Evolutionary conservation across 2,888 invertebrate genomes (phyloP).

Genomic region (Hanleya hanleyi): DNA sequence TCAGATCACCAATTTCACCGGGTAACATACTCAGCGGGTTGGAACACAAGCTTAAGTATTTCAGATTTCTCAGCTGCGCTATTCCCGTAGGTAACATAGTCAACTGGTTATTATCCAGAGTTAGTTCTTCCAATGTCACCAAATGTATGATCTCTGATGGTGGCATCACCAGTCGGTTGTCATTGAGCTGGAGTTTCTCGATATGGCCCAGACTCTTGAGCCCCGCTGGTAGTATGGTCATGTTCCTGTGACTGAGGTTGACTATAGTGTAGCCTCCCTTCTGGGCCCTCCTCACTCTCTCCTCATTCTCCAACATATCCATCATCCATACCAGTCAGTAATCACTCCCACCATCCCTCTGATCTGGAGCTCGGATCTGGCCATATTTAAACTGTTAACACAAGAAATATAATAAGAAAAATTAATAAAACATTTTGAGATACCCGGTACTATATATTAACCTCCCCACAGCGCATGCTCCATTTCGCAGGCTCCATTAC

Average conservation of each 20-base stretch:
- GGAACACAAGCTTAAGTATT: constrained; percentile 47
- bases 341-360: no score
- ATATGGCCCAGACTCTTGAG: constrained; percentile 50
- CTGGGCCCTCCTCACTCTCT: constrained; percentile 49
- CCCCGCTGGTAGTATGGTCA: constrained; percentile 61
- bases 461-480: no score
- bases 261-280: constrained; percentile 37
- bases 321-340: no score
- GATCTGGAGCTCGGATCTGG: no score
- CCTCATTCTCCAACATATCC: constrained; percentile 56
- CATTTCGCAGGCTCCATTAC: no score
- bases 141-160: constrained; percentile 62
- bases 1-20: constrained; percentile 60
- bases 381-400: no score
- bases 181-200: constrained; percentile 57
- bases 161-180: constrained; percentile 68
- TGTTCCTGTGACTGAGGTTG: constrained; percentile 73
- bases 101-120: constrained; percentile 68
- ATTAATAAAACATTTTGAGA: no score
- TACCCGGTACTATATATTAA: no score
- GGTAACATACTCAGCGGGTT: constrained; percentile 64
- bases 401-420: no score
- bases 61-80: constrained; percentile 50
- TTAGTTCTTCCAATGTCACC: constrained; percentile 57
- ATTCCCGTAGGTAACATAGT: constrained; percentile 67